Conservation (phyloP, 2,113 vertebrate species). For the Nothobranchius furzeri region DNA sequence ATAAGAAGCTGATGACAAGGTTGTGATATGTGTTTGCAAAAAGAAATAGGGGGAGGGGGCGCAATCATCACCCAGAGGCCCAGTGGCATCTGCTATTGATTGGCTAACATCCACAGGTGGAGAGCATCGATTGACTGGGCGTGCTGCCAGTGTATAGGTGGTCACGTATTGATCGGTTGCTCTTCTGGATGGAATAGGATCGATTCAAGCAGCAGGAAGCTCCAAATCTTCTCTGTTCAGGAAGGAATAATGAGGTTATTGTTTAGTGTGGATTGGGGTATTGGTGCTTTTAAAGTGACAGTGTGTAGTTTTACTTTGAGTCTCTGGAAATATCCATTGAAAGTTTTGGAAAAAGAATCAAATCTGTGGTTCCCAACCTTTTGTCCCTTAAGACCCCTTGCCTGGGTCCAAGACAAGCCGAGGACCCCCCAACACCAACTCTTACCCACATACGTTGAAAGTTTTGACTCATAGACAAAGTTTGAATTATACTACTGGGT, state of each 20-base stretch:
- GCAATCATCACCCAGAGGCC: constrained; percentile 62
- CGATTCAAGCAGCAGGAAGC: constrained; percentile 30
- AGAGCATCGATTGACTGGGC: constrained; percentile 71
- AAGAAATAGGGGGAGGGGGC: constrained; percentile 36
- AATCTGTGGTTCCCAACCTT: no score
- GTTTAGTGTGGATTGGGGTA: constrained; percentile 16
- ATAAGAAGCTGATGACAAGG: constrained; percentile 35
- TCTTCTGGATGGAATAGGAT: constrained; percentile 61
- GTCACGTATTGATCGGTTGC: constrained; percentile 66
- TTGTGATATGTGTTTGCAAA: background rate
- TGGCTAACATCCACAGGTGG: constrained; percentile 78
- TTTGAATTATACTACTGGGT: no score
- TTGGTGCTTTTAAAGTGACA: constrained; percentile 4
- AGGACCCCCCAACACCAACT: no score
- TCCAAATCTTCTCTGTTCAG: constrained; percentile 31
- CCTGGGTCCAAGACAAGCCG: no score
- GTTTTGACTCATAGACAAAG: no score
- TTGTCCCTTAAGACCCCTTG: no score
- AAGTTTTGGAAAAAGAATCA: no score
- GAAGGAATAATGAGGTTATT: constrained; percentile 44
- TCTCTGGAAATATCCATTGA: no score
- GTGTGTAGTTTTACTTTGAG: no score
- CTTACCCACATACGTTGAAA: no score
- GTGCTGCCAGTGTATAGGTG: constrained; percentile 59
- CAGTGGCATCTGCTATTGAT: constrained; percentile 66